phyloP scores from a whole-genome alignment of 2,888 invertebrate genomes.

The Hypomecis atomaria region DNA sequence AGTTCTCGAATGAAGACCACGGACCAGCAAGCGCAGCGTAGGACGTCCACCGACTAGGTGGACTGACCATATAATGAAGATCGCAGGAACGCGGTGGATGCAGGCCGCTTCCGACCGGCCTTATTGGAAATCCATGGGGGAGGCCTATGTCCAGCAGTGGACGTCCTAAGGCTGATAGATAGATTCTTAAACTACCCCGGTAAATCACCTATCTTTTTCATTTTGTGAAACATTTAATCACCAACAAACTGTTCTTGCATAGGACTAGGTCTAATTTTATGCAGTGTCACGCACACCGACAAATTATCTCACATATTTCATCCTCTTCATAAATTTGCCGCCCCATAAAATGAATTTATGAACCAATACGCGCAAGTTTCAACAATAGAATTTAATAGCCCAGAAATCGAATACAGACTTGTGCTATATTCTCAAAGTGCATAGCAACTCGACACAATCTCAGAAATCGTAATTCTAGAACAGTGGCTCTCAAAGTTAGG shows the following conservation, averaged over 20 bases:
- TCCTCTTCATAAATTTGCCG: conserved; percentile 6
- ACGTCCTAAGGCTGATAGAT: too few species aligned
- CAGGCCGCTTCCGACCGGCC: too few species aligned
- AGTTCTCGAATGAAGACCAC: too few species aligned
- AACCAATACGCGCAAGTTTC: conserved; percentile 17
- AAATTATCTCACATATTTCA: conserved; percentile 2
- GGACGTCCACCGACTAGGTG: too few species aligned
- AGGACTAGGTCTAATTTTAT: not conserved
- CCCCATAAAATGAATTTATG: conserved; percentile 16
- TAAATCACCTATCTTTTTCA: too few species aligned
- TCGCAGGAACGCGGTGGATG: too few species aligned
- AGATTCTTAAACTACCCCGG: too few species aligned
- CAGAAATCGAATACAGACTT: conserved; percentile 16
- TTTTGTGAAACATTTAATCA: not conserved
- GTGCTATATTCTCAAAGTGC: conserved; percentile 10
- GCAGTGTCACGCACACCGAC: not conserved
- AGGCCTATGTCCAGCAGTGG: too few species aligned
- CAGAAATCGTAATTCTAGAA: conserved; percentile 37
- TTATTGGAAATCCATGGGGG: too few species aligned
- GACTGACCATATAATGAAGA: too few species aligned
- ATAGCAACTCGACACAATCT: conserved; percentile 35
- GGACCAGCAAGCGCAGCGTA: too few species aligned
- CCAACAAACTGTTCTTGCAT: not conserved
- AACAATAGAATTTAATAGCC: conserved; percentile 32
- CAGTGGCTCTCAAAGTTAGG: too few species aligned